Conservation (phyloP, 2,797 vertebrate genomes). For the Ptychadena robeensis region DNA sequence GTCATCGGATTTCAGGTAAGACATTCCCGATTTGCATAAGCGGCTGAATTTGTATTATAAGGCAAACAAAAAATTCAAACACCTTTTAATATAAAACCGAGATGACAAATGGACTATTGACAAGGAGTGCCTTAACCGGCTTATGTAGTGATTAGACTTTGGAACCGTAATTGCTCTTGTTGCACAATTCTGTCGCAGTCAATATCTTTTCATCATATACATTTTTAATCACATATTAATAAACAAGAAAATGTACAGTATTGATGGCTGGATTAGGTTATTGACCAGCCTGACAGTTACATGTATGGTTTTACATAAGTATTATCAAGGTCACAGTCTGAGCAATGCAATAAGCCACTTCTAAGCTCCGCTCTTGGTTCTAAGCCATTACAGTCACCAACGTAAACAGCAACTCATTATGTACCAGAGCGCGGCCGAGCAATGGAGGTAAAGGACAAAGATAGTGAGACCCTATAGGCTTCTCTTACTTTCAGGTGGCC, state of each 20-base stretch:
- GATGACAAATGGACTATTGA: constrained; percentile 76
- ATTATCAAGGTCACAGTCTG: constrained; percentile 78
- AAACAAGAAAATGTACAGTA: constrained; percentile 81
- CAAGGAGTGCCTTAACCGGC: constrained; percentile 67
- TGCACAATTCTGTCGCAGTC: constrained; percentile 74
- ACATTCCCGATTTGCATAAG: constrained; percentile 11
- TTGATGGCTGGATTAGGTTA: constrained; percentile 83
- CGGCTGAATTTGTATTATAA: constrained; percentile 58
- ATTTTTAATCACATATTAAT: constrained; percentile 87
- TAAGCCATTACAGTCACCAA: constrained; percentile 10
- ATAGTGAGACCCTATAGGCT: background rate
- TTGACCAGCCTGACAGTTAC: constrained; percentile 74
- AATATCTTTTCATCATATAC: constrained; percentile 84
- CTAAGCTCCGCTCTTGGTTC: constrained; percentile 57
- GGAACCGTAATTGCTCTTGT: constrained; percentile 79
- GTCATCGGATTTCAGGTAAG: background rate
- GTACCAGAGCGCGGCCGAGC: background rate
- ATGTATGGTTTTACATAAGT: constrained; percentile 72
- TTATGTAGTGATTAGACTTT: constrained; percentile 73
- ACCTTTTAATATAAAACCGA: constrained; percentile 68
- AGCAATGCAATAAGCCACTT: constrained; percentile 69
- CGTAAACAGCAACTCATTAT: background rate
- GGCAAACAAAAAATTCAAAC: constrained; percentile 64
- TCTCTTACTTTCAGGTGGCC: background rate
- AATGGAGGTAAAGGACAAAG: background rate